These are phyloP conservation scores for Oncorhynchus tshawytscha DNA, from an alignment of 2,113 vertebrate genomes.

Conservation along the genomic window DNA sequence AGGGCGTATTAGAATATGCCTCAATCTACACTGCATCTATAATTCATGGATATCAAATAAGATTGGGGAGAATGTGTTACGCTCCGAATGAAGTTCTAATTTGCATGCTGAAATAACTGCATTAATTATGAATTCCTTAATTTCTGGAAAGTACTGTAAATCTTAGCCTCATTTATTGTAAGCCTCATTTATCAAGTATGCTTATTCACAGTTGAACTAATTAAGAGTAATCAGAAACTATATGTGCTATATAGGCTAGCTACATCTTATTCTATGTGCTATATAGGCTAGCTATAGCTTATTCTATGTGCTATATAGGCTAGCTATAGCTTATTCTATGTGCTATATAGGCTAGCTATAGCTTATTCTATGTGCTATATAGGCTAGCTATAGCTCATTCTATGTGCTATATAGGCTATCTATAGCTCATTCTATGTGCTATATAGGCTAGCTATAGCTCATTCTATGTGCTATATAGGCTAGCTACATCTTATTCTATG, in stretches of 20 bases:
- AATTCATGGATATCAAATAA: slow-evolving; percentile 22
- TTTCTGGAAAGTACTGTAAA: slow-evolving; percentile 1
- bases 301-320: not conserved
- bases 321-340: not conserved
- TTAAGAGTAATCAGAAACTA: not conserved
- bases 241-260: not conserved
- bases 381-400: not conserved
- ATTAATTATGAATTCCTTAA: slow-evolving; percentile 33
- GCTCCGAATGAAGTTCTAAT: slow-evolving; percentile 17
- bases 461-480: not conserved
- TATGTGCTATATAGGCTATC: not conserved
- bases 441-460: too few relatives aligned
- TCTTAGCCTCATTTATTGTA: too few relatives aligned
- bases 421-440: not conserved
- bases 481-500: not conserved
- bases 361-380: not conserved
- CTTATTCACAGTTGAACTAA: not conserved
- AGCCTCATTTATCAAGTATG: not conserved
- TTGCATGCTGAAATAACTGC: slow-evolving; percentile 20
- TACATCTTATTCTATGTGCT: not conserved
- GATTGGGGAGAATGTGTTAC: slow-evolving; percentile 6
- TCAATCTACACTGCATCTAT: slow-evolving; percentile 9
- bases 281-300: too few relatives aligned
- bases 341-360: too few relatives aligned
- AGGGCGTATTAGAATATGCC: too few relatives aligned